Evolutionary conservation across 2,888 invertebrate species (phyloP).

Genomic region (Hartigia nigra): DNA sequence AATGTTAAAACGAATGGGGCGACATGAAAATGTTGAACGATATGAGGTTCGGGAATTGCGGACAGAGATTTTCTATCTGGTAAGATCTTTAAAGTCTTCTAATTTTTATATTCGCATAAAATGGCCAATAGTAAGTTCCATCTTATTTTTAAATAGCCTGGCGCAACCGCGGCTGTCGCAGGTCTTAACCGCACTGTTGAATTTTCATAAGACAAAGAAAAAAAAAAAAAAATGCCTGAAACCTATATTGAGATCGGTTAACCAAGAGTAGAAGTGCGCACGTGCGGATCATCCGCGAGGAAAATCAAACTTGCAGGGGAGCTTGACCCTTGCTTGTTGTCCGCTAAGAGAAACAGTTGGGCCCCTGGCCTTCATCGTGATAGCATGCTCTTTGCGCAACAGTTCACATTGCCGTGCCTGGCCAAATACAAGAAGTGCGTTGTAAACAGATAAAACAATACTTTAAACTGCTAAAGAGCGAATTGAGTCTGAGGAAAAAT

Average conservation of each 20-base stretch:
- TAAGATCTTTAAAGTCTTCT: conserved; percentile 27
- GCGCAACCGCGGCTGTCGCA: background rate
- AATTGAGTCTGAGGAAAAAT: background rate
- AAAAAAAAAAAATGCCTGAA: background rate
- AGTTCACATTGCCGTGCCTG: conserved; percentile 59
- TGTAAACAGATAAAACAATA: background rate
- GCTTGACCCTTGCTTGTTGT: conserved; percentile 64
- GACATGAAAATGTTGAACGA: conserved; percentile 46
- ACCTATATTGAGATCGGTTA: background rate
- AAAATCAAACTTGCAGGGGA: conserved; percentile 43
- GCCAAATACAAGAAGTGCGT: conserved; percentile 62
- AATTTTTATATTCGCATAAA: background rate
- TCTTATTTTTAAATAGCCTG: background rate
- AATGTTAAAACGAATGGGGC: conserved; percentile 4
- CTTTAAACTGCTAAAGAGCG: background rate
- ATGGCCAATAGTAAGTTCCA: background rate
- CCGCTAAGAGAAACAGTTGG: conserved; percentile 47
- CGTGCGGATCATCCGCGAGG: conserved; percentile 43
- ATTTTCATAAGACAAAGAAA: background rate
- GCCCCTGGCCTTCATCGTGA: conserved; percentile 36
- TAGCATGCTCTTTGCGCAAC: conserved; percentile 62
- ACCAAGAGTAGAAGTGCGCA: conserved; percentile 30
- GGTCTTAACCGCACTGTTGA: background rate
- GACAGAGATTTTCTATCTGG: conserved; percentile 45
- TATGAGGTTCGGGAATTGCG: conserved; percentile 46